phyloP scores from a whole-genome alignment of 2,113 vertebrate species.

The Tragelaphus strepsiceros region DNA sequence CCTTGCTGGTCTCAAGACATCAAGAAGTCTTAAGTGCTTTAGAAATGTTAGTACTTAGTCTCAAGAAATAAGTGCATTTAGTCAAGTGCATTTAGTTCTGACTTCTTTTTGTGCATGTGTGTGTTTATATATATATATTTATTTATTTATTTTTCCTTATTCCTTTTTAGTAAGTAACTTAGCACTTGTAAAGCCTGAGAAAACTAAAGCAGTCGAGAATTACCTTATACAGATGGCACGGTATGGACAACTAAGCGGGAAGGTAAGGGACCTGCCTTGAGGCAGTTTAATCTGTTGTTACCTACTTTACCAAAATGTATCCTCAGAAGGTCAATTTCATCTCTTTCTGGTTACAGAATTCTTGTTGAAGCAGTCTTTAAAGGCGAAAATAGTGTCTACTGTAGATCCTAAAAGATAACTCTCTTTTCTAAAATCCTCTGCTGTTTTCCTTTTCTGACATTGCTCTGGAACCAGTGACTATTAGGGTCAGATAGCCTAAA shows the following conservation, averaged over 20 bases:
- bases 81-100: not conserved
- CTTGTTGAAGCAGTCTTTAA: not conserved
- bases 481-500: not conserved
- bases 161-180: conserved; percentile 92
- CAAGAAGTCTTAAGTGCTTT: not conserved
- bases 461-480: not conserved
- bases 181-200: conserved; percentile 98
- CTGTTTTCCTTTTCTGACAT: not conserved
- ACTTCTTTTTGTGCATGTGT: not conserved
- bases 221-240: conserved; percentile 98
- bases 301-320: not conserved
- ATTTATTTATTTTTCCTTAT: conserved; percentile 32
- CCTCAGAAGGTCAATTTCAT: not conserved
- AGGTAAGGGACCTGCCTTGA: conserved; percentile 82
- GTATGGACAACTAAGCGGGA: conserved; percentile 91
- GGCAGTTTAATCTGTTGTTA: not conserved
- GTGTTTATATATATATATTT: not conserved
- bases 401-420: not conserved
- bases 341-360: not conserved
- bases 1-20: not conserved
- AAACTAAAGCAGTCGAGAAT: conserved; percentile 97
- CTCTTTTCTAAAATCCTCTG: not conserved
- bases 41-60: not conserved
- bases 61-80: not conserved
- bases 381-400: not conserved